Conservation (phyloP, 2,113 vertebrate genomes). For the Ifrita kowaldi region DNA sequence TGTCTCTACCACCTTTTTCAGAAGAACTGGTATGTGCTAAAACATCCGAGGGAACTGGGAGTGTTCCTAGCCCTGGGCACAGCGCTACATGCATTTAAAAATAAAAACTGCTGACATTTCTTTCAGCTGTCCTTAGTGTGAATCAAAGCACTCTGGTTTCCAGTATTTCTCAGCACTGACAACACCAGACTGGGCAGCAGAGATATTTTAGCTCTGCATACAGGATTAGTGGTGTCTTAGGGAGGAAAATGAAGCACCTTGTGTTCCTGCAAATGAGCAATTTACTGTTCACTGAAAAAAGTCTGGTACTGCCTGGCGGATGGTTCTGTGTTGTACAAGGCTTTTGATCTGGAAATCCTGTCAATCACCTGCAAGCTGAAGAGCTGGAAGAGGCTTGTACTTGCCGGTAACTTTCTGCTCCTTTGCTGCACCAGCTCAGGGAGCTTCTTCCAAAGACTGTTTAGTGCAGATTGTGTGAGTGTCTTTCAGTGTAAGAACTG, state of each 20-base stretch:
- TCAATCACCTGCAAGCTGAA: background rate
- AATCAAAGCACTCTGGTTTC: background rate
- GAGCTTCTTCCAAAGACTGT: background rate
- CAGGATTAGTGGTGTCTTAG: background rate
- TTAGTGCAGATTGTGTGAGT: background rate
- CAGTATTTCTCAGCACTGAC: background rate
- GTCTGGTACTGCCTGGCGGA: background rate
- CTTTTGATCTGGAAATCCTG: background rate
- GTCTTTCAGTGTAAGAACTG: background rate
- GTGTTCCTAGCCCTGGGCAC: background rate
- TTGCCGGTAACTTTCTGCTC: background rate
- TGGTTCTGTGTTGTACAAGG: background rate
- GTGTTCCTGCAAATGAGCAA: background rate
- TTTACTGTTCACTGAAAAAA: background rate
- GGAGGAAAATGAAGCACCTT: background rate
- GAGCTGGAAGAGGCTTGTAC: background rate
- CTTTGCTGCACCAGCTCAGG: background rate
- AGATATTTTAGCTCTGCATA: background rate
- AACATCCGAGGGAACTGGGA: background rate
- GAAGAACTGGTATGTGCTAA: background rate
- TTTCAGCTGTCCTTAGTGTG: background rate
- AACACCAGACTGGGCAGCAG: background rate
- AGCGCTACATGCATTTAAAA: background rate
- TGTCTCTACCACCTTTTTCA: background rate
- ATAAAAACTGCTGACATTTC: background rate